A percentile compares a stretch with the other conserved stretches of the same genome.
Evolutionary conservation across 2,113 vertebrate species (phyloP).

Genomic region (Machaerirhynchus nigripectus): DNA sequence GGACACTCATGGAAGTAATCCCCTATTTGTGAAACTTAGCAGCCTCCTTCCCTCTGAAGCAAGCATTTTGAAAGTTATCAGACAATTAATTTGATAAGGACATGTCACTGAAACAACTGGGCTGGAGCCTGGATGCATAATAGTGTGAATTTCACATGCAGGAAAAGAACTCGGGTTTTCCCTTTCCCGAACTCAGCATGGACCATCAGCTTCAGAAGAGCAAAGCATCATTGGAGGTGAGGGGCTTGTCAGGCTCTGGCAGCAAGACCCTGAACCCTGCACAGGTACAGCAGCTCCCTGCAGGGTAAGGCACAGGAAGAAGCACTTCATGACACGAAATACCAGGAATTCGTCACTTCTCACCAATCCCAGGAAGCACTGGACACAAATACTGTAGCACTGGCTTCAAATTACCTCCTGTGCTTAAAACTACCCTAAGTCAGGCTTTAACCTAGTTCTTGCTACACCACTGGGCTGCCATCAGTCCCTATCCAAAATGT

Average conservation of each 20-base stretch:
- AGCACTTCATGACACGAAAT: rapidly evolving
- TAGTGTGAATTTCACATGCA: rapidly evolving
- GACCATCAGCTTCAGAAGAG: not conserved
- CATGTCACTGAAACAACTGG: not conserved
- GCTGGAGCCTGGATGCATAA: not conserved
- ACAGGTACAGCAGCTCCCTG: not conserved
- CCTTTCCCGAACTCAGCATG: not conserved
- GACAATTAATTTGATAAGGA: not conserved
- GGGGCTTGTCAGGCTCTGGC: not conserved
- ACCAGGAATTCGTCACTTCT: not conserved
- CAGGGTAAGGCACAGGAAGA: not conserved
- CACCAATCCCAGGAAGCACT: not conserved
- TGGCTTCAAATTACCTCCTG: not conserved
- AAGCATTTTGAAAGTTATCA: not conserved
- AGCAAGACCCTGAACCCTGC: not conserved
- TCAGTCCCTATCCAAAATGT: not conserved
- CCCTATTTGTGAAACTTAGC: too few species aligned
- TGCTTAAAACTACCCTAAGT: not conserved
- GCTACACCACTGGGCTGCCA: not conserved
- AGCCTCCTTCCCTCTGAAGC: not conserved
- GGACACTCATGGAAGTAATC: not conserved
- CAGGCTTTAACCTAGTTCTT: not conserved
- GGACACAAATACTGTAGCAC: not conserved
- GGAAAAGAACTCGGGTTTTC: not conserved
- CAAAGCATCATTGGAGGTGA: too few species aligned